Conservation (phyloP, 2,113 vertebrate species). For the Oreochromis niloticus region DNA sequence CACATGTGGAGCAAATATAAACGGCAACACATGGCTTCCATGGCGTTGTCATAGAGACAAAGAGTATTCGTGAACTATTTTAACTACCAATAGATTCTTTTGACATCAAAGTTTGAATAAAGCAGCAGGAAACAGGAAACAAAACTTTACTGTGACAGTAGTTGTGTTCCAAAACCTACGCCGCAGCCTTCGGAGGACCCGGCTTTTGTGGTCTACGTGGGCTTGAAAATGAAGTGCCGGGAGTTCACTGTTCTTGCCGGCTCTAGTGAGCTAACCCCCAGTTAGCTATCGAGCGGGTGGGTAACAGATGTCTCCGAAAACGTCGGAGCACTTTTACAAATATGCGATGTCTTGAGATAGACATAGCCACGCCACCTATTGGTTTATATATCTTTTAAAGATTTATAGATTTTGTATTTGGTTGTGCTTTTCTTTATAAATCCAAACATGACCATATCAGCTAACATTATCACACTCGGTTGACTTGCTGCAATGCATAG, state of each 20-base stretch:
- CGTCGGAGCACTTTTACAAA: not conserved
- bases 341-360: not conserved
- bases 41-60: accelerated
- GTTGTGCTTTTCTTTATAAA: not conserved
- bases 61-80: not conserved
- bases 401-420: not conserved
- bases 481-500: not conserved
- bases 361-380: accelerated
- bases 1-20: not conserved
- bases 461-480: not conserved
- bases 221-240: accelerated
- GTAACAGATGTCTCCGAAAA: not conserved
- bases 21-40: not conserved
- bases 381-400: not conserved
- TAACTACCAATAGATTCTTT: not conserved
- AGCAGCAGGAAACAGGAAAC: not conserved
- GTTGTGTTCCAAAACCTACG: accelerated
- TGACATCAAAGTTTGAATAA: not conserved
- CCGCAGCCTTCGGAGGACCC: accelerated
- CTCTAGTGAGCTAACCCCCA: accelerated
- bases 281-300: accelerated
- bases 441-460: not conserved
- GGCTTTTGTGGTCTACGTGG: accelerated
- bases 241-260: too few species aligned
- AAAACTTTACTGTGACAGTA: not conserved